phyloP scores from a whole-genome alignment of 2,113 vertebrate genomes.

The Zosterops borbonicus region DNA sequence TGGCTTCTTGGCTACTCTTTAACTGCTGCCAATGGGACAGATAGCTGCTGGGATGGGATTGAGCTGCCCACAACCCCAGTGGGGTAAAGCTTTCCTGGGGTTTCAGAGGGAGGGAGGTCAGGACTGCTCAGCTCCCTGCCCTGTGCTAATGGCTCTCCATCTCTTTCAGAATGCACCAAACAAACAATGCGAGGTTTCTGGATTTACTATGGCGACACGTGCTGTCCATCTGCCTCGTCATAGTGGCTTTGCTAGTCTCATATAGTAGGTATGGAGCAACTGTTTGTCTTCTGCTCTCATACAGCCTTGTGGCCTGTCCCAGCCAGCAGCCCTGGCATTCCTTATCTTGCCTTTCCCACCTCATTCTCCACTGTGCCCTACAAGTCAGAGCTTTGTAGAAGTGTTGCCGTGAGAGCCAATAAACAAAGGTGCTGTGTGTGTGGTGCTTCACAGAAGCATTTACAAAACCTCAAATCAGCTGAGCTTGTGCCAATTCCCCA shows the following conservation, averaged over 20 bases:
- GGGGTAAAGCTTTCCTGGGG: background rate
- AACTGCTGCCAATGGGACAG: background rate
- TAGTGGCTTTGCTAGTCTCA: slow-evolving; percentile 88
- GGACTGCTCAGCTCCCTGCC: slow-evolving; percentile 1
- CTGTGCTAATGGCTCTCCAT: slow-evolving; percentile 25
- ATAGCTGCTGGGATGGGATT: background rate
- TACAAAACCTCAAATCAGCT: background rate
- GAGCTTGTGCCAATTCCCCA: background rate
- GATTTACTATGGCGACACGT: slow-evolving; percentile 97
- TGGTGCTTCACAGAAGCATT: background rate
- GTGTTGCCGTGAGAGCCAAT: background rate
- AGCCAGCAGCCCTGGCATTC: background rate
- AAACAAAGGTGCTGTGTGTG: background rate
- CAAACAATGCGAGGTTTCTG: slow-evolving; percentile 97
- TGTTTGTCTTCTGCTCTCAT: slow-evolving; percentile 17
- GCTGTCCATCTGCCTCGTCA: slow-evolving; percentile 89
- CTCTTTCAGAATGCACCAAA: slow-evolving; percentile 95
- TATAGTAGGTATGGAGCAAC: slow-evolving; percentile 89
- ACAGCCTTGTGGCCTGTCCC: background rate
- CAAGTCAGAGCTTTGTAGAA: background rate
- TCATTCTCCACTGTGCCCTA: rapidly evolving
- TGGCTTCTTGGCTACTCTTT: background rate
- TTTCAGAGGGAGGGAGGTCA: background rate
- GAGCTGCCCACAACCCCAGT: background rate
- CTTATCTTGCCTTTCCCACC: background rate